Percentiles rank a stretch among this genome's conserved stretches.
Conservation (phyloP, 2,888 invertebrate genomes). For the Eupithecia centaureata region DNA sequence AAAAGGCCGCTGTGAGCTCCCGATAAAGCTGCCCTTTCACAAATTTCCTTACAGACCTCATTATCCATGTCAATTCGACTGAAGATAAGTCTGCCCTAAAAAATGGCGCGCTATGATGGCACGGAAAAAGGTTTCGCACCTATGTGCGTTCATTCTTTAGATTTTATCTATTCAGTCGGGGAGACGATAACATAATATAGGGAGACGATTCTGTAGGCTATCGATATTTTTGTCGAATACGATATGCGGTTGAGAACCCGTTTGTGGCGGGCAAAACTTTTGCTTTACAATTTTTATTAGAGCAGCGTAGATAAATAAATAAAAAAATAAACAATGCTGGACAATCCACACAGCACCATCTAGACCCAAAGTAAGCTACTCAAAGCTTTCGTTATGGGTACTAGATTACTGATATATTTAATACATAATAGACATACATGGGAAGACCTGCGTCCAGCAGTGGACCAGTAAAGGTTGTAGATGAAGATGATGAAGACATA, state of each 20-base stretch:
- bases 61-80: slow-evolving; percentile 27
- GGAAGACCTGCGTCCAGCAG: no score
- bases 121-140: slow-evolving; percentile 28
- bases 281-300: no score
- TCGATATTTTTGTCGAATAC: background rate
- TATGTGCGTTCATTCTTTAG: slow-evolving; percentile 25
- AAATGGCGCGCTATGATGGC: slow-evolving; percentile 29
- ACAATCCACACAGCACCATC: no score
- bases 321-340: no score
- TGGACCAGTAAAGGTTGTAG: no score
- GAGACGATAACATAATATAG: slow-evolving; percentile 28
- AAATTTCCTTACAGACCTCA: slow-evolving; percentile 19
- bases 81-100: slow-evolving; percentile 31
- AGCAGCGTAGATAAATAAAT: no score
- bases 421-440: no score
- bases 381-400: no score
- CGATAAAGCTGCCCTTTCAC: slow-evolving; percentile 25
- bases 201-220: slow-evolving; percentile 18
- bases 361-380: no score
- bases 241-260: background rate
- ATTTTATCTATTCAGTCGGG: slow-evolving; percentile 32
- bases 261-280: no score
- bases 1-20: slow-evolving; percentile 18
- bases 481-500: no score
- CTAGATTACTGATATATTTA: no score